Conservation (phyloP, 2,797 vertebrate species). For the Thamnophis elegans region DNA sequence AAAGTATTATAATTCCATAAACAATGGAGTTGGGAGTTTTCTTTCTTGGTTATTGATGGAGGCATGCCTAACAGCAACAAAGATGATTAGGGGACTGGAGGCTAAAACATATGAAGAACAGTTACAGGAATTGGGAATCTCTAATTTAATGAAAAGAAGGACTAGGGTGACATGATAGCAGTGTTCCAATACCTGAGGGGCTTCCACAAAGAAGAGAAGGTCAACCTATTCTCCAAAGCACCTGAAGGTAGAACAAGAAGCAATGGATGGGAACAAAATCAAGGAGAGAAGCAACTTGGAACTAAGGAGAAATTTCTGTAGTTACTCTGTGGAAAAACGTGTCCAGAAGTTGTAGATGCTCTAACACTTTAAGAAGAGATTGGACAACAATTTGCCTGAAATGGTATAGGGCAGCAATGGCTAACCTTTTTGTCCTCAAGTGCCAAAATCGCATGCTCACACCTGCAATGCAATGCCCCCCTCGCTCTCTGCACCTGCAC, state of each 20-base stretch:
- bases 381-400: background rate
- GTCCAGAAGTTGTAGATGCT: background rate
- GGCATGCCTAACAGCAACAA: too few relatives aligned
- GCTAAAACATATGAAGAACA: background rate
- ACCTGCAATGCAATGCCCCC: too few relatives aligned
- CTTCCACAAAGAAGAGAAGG: background rate
- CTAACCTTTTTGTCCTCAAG: too few relatives aligned
- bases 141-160: background rate
- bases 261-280: background rate
- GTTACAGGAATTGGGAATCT: background rate
- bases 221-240: background rate
- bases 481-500: too few relatives aligned
- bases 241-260: background rate
- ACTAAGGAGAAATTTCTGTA: background rate
- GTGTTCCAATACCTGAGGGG: background rate
- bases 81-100: background rate
- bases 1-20: too few relatives aligned
- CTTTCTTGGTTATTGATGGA: too few relatives aligned
- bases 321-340: background rate
- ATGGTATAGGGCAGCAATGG: background rate
- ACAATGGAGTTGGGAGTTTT: too few relatives aligned
- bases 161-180: background rate
- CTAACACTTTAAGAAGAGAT: background rate
- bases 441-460: too few relatives aligned
- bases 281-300: background rate